A percentile compares a stretch with the other conserved stretches of the same genome.
Evolutionary conservation across 2,888 invertebrate species (phyloP).

Genomic region (Dynastes maya): DNA sequence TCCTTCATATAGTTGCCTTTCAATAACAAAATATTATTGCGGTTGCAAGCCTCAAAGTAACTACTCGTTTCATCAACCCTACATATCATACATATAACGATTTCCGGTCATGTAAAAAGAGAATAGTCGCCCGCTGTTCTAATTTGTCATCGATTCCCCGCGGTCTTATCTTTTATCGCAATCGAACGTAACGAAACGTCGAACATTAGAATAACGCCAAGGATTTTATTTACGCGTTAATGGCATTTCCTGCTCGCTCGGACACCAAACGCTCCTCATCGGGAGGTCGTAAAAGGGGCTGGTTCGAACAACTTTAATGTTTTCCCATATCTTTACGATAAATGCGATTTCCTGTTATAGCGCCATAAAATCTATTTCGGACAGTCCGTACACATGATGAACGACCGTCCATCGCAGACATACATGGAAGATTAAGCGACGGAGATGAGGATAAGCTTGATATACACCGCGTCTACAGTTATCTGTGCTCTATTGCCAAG

Average conservation of each 20-base stretch:
- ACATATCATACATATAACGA: no score
- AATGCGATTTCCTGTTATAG: slow-evolving; percentile 53
- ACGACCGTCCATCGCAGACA: not conserved
- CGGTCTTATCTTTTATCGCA: slow-evolving; percentile 14
- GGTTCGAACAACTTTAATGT: slow-evolving; percentile 49
- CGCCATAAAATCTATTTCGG: slow-evolving; percentile 50
- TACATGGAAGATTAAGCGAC: slow-evolving; percentile 14
- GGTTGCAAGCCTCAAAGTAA: no score
- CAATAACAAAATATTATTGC: no score
- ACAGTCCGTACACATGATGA: slow-evolving; percentile 27
- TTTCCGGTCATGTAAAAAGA: no score
- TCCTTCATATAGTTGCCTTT: no score
- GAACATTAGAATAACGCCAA: slow-evolving; percentile 24
- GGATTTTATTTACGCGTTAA: slow-evolving; percentile 30
- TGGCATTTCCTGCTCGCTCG: slow-evolving; percentile 9
- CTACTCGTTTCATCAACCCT: no score
- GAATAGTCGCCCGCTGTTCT: no score
- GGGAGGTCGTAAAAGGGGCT: slow-evolving; percentile 47
- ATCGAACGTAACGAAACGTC: not conserved
- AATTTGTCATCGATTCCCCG: slow-evolving; percentile 15
- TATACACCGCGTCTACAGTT: not conserved
- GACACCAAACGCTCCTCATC: slow-evolving; percentile 35
- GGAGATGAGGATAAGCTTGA: slow-evolving; percentile 11
- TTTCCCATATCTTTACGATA: slow-evolving; percentile 50
- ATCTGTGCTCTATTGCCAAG: no score